Evolutionary conservation across 2,113 vertebrate genomes (phyloP).

Genomic region (Archilochus colubris): DNA sequence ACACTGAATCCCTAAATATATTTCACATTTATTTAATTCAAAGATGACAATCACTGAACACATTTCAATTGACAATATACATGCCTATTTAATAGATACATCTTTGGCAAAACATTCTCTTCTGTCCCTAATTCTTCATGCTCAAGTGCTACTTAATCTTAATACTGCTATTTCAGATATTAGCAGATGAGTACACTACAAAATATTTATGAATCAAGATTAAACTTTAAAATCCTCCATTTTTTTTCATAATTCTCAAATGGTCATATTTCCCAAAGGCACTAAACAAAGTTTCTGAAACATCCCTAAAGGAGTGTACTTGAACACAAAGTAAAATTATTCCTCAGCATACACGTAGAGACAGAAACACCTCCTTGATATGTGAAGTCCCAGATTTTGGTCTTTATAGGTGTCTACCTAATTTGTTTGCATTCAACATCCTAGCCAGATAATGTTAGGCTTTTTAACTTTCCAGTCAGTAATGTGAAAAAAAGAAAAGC

Average conservation of each 20-base stretch:
- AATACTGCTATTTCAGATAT: not conserved
- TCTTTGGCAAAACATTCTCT: not conserved
- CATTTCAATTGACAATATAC: not conserved
- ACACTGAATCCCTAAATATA: not conserved
- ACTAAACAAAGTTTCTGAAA: not conserved
- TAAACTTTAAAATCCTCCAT: not conserved
- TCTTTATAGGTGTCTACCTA: not conserved
- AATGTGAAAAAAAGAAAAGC: not conserved
- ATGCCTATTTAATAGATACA: not conserved
- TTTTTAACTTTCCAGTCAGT: not conserved
- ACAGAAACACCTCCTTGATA: not conserved
- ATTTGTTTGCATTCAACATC: not conserved
- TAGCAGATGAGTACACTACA: not conserved
- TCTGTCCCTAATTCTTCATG: not conserved
- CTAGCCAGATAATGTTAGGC: not conserved
- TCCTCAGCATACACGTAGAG: not conserved
- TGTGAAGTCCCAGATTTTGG: not conserved
- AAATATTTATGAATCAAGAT: not conserved
- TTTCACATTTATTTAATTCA: not conserved
- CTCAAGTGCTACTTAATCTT: not conserved
- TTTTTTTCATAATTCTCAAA: not conserved
- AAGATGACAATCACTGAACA: not conserved
- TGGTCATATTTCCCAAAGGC: not conserved
- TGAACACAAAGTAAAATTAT: not conserved
- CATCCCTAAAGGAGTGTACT: not conserved